Evolutionary conservation across 2,113 vertebrate species (phyloP).

Genomic region (Passer domesticus): DNA sequence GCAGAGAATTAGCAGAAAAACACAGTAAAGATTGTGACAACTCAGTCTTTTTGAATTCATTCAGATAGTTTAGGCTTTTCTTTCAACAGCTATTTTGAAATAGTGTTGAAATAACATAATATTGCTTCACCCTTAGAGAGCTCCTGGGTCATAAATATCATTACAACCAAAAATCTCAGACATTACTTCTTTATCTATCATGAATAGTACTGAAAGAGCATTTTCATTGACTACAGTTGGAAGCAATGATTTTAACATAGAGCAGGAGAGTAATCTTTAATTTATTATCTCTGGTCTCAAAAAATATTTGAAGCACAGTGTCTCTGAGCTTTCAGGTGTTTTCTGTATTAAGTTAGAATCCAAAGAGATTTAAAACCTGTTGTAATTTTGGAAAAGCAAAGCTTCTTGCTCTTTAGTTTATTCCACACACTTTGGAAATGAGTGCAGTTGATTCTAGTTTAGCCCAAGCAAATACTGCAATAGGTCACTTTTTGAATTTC

Average conservation of each 20-base stretch:
- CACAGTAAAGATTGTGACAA: not conserved
- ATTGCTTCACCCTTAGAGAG: not conserved
- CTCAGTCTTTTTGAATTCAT: not conserved
- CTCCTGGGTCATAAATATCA: not conserved
- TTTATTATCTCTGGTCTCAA: not conserved
- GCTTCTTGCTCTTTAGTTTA: constrained; percentile 41
- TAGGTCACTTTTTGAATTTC: constrained; percentile 50
- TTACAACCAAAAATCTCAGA: not conserved
- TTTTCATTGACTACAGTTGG: not conserved
- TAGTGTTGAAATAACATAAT: not conserved
- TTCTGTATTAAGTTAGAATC: not conserved
- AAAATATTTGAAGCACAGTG: not conserved
- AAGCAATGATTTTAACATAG: not conserved
- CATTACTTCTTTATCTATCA: not conserved
- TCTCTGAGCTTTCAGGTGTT: not conserved
- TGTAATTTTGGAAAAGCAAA: constrained; percentile 55
- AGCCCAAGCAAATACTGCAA: constrained; percentile 28
- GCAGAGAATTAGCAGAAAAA: not conserved
- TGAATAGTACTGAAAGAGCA: not conserved
- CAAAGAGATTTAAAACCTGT: constrained; percentile 38
- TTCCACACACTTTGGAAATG: not conserved
- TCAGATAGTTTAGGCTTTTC: not conserved
- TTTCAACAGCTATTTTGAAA: not conserved
- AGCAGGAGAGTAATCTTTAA: not conserved
- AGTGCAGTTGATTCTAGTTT: constrained; percentile 2